Percentiles rank a stretch among this genome's conserved stretches.
These are phyloP conservation scores for Ptychochromis oligacanthus DNA, from an alignment of 2,113 vertebrate genomes.

Conservation along the genomic window DNA sequence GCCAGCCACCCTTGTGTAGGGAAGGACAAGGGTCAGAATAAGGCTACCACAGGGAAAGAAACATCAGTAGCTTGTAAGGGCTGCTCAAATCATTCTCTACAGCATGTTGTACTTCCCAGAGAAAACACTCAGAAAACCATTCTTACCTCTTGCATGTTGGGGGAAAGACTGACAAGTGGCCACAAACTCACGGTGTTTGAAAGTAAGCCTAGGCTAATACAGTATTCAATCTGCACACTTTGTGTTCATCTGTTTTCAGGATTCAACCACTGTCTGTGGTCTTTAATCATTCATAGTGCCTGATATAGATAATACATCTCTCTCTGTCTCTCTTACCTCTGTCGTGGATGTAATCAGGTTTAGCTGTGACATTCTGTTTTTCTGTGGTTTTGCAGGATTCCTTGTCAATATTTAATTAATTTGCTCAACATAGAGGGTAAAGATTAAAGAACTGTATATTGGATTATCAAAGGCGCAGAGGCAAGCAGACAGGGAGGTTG, in stretches of 20 bases:
- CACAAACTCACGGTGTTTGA: conserved; percentile 14
- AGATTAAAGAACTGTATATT: conserved; percentile 86
- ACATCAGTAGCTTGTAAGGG: conserved; percentile 48
- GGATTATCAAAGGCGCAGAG: conserved; percentile 78
- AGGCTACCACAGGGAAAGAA: conserved; percentile 47
- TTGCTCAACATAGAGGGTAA: conserved; percentile 81
- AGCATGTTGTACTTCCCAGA: conserved; percentile 35
- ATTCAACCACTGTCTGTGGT: conserved; percentile 56
- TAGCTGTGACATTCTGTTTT: conserved; percentile 81
- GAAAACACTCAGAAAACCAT: conserved; percentile 4
- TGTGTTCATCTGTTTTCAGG: conserved; percentile 56
- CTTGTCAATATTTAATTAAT: conserved; percentile 84
- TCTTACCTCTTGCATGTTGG: conserved; percentile 41
- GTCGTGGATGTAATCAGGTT: conserved; percentile 78
- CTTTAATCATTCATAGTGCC: conserved; percentile 74
- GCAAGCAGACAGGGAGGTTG: conserved; percentile 75
- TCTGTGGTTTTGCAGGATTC: conserved; percentile 76
- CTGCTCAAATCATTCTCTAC: conserved; percentile 32
- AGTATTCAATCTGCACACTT: conserved; percentile 45
- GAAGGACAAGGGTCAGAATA: conserved; percentile 55
- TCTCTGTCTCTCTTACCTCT: conserved; percentile 67
- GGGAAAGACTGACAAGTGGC: conserved; percentile 34
- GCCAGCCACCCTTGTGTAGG: conserved; percentile 50
- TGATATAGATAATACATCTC: conserved; percentile 67
- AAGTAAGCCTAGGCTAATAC: conserved; percentile 17